These are phyloP conservation scores for Etheostoma nigrum DNA, from an alignment of 2,797 vertebrate species.

Conservation along the genomic window DNA sequence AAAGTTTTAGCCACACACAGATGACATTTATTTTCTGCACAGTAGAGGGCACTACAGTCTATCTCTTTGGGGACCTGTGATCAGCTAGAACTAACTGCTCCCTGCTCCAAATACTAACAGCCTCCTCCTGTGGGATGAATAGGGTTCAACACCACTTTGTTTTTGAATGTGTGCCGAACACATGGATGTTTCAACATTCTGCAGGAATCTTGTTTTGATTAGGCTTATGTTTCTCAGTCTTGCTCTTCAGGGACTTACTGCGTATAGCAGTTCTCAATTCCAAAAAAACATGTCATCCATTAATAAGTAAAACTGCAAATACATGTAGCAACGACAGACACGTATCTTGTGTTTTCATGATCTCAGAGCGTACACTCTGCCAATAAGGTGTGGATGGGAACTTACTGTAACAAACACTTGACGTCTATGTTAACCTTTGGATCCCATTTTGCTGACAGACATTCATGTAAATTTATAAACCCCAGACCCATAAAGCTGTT, in stretches of 20 bases:
- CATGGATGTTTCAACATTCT: conserved; percentile 53
- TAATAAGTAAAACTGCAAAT: conserved; percentile 22
- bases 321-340: not conserved
- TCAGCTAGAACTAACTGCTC: conserved; percentile 24
- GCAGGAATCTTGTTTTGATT: conserved; percentile 68
- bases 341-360: conserved; percentile 37
- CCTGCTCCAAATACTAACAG: conserved; percentile 15
- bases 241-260: conserved; percentile 48
- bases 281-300: conserved; percentile 51
- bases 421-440: conserved; percentile 55
- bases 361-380: conserved; percentile 19
- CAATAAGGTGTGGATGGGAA: conserved; percentile 24
- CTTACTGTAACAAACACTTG: conserved; percentile 29
- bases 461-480: conserved; percentile 36
- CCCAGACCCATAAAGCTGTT: conserved; percentile 28
- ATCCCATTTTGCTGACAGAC: conserved; percentile 56
- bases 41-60: conserved; percentile 67
- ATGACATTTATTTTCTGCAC: conserved; percentile 12
- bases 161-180: conserved; percentile 41
- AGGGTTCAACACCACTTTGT: conserved; percentile 13
- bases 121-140: conserved; percentile 49
- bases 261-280: conserved; percentile 24
- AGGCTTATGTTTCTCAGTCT: conserved; percentile 51
- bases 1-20: not conserved
- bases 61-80: not conserved